phyloP scores from a whole-genome alignment of 2,113 vertebrate species.

The Mesocricetus auratus region DNA sequence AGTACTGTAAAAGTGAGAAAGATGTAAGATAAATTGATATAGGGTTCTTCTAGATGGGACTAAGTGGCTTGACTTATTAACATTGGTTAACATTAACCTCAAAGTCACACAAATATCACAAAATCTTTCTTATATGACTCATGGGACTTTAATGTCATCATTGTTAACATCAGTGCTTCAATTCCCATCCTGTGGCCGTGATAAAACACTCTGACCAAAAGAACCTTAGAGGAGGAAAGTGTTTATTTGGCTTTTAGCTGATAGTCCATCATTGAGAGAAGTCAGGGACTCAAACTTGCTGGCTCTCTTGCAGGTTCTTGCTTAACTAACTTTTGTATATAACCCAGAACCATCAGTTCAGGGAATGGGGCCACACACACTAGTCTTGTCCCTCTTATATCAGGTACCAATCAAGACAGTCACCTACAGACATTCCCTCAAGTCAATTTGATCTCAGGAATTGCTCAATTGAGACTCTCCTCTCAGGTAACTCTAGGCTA shows the following conservation, averaged over 20 bases:
- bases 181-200: neutral
- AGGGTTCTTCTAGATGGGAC: neutral
- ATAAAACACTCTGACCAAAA: neutral
- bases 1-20: neutral
- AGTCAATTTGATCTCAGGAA: neutral
- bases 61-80: conserved; percentile 4
- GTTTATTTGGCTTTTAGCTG: neutral
- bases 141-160: neutral
- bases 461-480: neutral
- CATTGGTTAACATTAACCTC: neutral
- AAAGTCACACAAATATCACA: neutral
- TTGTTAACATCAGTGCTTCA: neutral
- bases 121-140: neutral
- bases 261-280: neutral
- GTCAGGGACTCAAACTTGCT: neutral
- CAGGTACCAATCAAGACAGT: neutral
- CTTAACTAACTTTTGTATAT: no score
- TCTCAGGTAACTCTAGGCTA: neutral
- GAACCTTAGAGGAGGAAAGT: neutral
- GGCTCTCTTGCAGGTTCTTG: neutral
- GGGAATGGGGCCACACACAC: neutral
- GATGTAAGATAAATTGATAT: neutral
- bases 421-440: neutral
- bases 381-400: neutral
- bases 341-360: neutral